These are phyloP conservation scores for Mirounga angustirostris DNA, from an alignment of 2,113 vertebrate species.

Conservation along the genomic window DNA sequence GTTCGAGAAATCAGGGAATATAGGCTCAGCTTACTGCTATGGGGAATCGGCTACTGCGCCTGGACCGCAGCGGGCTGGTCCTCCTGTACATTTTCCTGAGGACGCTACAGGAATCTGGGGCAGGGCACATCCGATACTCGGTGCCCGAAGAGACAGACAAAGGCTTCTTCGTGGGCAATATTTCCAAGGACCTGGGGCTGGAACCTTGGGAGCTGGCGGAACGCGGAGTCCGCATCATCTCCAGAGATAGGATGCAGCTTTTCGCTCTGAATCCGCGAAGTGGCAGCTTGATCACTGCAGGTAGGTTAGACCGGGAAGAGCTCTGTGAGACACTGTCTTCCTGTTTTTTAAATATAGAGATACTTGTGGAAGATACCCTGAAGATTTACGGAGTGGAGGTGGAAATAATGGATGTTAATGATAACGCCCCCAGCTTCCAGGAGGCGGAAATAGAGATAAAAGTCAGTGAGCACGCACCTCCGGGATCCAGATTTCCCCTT, in stretches of 20 bases:
- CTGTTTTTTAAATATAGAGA: constrained; percentile 89
- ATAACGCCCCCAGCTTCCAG: constrained; percentile 90
- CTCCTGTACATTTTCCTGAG: constrained; percentile 67
- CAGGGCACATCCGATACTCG: constrained; percentile 78
- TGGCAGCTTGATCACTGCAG: constrained; percentile 79
- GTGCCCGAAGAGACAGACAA: constrained; percentile 85
- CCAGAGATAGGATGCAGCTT: constrained; percentile 77
- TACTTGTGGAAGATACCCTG: constrained; percentile 90
- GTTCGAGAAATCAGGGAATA: constrained; percentile 31
- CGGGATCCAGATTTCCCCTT: constrained; percentile 90
- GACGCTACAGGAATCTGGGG: constrained; percentile 45
- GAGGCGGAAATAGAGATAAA: constrained; percentile 88
- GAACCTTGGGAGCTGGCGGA: constrained; percentile 84
- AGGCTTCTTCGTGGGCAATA: constrained; percentile 88
- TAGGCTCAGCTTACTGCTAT: constrained; percentile 23
- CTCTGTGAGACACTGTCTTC: constrained; percentile 85
- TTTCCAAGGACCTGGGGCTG: constrained; percentile 89
- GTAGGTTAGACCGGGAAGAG: constrained; percentile 88
- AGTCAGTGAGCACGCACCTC: constrained; percentile 89
- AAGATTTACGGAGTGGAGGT: constrained; percentile 91
- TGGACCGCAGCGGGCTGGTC: constrained; percentile 38
- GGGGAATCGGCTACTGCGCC: not conserved
- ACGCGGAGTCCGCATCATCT: constrained; percentile 88
- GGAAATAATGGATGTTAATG: constrained; percentile 91
- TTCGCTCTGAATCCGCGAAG: constrained; percentile 79